phyloP scores from a whole-genome alignment of 2,797 vertebrate species.

The Mormyrops boulengeri region DNA sequence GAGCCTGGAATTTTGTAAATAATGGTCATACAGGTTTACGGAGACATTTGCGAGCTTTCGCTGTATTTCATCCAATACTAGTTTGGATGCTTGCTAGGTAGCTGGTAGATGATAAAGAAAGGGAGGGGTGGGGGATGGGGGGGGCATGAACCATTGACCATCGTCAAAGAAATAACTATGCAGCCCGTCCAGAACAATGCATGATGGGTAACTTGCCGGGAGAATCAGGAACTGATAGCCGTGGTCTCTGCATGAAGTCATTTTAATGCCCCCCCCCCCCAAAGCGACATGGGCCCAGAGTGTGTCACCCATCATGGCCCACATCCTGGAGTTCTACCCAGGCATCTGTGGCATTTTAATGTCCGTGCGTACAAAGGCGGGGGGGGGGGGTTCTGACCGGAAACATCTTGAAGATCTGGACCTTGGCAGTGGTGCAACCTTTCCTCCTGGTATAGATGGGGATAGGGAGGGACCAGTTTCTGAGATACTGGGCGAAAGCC shows the following conservation, averaged over 20 bases:
- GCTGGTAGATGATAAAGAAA: not conserved
- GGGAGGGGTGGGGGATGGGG: too few species aligned
- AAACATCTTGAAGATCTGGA: slow-evolving; percentile 96
- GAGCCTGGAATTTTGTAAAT: not conserved
- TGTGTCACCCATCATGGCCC: not conserved
- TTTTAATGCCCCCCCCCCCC: not conserved
- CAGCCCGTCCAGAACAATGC: not conserved
- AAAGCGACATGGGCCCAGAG: not conserved
- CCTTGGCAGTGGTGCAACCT: slow-evolving; percentile 63
- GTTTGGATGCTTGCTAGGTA: not conserved
- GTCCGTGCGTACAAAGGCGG: not conserved
- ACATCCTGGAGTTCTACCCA: not conserved
- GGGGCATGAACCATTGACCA: too few species aligned
- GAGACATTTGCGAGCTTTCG: not conserved
- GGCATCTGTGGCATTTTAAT: not conserved
- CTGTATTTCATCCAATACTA: not conserved
- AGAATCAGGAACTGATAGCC: not conserved
- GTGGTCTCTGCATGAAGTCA: not conserved
- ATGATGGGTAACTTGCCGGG: not conserved
- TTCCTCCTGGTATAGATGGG: slow-evolving; percentile 69
- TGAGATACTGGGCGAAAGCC: slow-evolving; percentile 87
- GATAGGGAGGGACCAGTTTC: slow-evolving; percentile 65
- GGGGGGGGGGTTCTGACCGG: slow-evolving; percentile 62
- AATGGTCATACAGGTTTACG: not conserved
- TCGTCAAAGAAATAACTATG: not conserved